phyloP scores from a whole-genome alignment of 1,140 invertebrate genomes.

The Bemisia tabaci region DNA sequence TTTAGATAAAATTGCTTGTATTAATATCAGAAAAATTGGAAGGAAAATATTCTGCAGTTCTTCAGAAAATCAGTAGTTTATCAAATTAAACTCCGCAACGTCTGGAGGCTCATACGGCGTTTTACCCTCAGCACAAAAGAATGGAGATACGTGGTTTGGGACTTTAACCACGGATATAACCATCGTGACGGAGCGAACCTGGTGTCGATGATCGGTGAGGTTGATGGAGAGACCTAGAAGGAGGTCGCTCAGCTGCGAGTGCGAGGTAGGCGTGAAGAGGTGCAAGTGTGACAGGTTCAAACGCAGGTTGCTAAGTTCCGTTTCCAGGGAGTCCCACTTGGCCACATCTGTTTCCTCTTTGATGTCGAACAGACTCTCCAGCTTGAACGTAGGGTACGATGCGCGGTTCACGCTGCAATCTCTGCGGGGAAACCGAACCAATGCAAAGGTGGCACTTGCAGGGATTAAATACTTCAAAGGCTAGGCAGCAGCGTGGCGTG shows the following conservation, averaged over 20 bases:
- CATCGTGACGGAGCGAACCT: too few relatives aligned
- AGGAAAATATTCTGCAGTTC: too few relatives aligned
- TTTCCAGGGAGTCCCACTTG: conserved; percentile 41
- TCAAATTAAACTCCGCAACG: too few relatives aligned
- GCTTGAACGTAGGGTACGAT: conserved; percentile 50
- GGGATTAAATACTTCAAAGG: conserved; percentile 17
- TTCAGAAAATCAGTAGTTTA: too few relatives aligned
- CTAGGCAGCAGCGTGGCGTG: conserved; percentile 25
- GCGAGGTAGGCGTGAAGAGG: conserved; percentile 41
- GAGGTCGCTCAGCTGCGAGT: conserved; percentile 44
- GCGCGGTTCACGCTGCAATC: conserved; percentile 51
- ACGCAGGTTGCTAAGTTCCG: conserved; percentile 34
- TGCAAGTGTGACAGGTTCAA: conserved; percentile 33
- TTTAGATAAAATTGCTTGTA: too few relatives aligned
- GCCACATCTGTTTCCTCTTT: conserved; percentile 42
- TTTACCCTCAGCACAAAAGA: too few relatives aligned
- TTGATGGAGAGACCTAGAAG: conserved; percentile 46
- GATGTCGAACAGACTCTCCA: conserved; percentile 46
- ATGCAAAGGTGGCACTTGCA: neutral
- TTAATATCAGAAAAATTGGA: too few relatives aligned
- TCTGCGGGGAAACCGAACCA: conserved; percentile 30
- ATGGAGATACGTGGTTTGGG: too few relatives aligned
- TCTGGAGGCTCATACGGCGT: too few relatives aligned
- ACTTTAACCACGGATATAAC: too few relatives aligned
- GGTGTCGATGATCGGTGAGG: too few relatives aligned